Percentiles rank a stretch among this genome's conserved stretches.
Evolutionary conservation across 2,797 vertebrate species (phyloP).

Genomic region (Lepus townsendii): DNA sequence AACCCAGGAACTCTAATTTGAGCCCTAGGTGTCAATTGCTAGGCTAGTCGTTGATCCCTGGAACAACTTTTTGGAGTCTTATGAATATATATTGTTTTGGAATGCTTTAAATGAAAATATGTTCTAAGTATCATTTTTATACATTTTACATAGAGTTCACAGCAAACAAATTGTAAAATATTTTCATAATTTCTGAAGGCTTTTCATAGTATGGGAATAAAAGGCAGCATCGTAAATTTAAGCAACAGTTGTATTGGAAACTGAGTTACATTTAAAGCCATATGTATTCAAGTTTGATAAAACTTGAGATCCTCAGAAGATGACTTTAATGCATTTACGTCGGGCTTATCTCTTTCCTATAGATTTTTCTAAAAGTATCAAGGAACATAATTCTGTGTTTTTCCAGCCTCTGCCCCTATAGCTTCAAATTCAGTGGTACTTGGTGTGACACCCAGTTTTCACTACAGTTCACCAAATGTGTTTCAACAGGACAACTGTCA

Average conservation of each 20-base stretch:
- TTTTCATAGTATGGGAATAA: background rate
- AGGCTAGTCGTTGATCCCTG: no score
- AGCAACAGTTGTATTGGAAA: background rate
- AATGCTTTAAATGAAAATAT: background rate
- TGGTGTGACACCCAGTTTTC: background rate
- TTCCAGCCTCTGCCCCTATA: background rate
- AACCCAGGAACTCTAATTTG: no score
- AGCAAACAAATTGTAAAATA: background rate
- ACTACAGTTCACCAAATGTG: background rate
- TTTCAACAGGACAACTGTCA: background rate
- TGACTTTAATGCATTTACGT: background rate
- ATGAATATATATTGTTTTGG: background rate
- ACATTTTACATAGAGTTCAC: background rate
- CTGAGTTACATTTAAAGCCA: background rate
- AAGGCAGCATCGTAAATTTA: background rate
- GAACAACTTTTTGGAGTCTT: background rate
- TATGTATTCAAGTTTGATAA: background rate
- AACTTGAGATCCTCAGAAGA: background rate
- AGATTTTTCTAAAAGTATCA: conserved; percentile 51
- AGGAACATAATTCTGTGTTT: conserved; percentile 39
- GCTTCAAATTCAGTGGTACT: background rate
- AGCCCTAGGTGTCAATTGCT: no score
- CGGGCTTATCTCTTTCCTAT: background rate
- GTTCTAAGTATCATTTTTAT: background rate
- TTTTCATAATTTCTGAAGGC: background rate